phyloP scores from a whole-genome alignment of 2,113 vertebrate genomes.

The Aspiorhynchus laticeps region DNA sequence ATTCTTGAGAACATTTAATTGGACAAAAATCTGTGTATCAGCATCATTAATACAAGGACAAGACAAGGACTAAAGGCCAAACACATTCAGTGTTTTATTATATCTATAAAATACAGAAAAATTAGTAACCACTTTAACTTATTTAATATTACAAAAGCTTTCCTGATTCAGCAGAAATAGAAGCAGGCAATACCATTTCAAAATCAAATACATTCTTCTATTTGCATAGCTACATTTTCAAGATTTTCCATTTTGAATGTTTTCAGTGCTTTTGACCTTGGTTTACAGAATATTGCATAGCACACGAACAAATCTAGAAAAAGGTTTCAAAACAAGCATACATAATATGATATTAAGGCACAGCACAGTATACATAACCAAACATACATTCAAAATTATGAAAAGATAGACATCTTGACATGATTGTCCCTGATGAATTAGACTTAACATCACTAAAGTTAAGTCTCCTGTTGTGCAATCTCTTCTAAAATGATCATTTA shows the following conservation, averaged over 20 bases:
- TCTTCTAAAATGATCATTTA: background rate
- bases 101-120: background rate
- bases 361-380: background rate
- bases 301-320: background rate
- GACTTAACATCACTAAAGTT: background rate
- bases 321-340: background rate
- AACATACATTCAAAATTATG: background rate
- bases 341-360: background rate
- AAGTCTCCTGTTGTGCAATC: background rate
- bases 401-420: background rate
- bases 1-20: background rate
- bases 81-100: background rate
- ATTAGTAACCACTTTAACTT: background rate
- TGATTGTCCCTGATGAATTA: background rate
- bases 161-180: background rate
- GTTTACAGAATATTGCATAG: background rate
- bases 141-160: background rate
- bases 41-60: no score
- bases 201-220: background rate
- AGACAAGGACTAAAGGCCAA: background rate
- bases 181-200: background rate
- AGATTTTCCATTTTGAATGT: slow-evolving; percentile 1
- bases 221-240: background rate
- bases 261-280: slow-evolving; percentile 2
- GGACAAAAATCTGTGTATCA: background rate